Evolutionary conservation across 2,888 invertebrate genomes (phyloP).

Genomic region (Polyommatus iphigenia): DNA sequence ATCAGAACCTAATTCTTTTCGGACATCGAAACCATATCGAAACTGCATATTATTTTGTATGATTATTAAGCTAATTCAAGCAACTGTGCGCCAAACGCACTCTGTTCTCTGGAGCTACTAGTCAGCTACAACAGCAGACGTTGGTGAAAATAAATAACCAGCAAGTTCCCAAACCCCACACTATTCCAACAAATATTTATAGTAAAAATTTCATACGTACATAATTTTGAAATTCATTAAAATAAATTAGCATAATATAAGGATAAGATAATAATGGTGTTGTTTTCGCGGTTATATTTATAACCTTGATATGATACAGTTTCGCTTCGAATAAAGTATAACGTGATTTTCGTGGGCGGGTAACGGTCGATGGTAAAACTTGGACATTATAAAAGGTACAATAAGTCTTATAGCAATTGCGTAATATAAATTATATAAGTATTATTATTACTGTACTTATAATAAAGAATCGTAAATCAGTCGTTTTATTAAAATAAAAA

Average conservation of each 20-base stretch:
- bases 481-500: too few relatives aligned
- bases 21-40: too few relatives aligned
- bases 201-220: neutral
- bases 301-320: conserved; percentile 5
- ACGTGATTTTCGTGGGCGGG: neutral
- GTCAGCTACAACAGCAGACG: neutral
- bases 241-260: conserved; percentile 9
- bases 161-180: neutral
- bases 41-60: too few relatives aligned
- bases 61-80: too few relatives aligned
- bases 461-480: too few relatives aligned
- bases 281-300: neutral
- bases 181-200: neutral
- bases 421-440: conserved; percentile 33
- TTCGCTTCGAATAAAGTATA: neutral
- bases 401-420: conserved; percentile 47
- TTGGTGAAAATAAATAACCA: neutral
- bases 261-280: conserved; percentile 3
- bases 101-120: neutral
- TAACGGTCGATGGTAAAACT: neutral
- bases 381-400: neutral
- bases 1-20: too few relatives aligned
- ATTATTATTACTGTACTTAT: too few relatives aligned
- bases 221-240: neutral
- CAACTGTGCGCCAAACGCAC: neutral